phyloP scores from a whole-genome alignment of 2,113 vertebrate genomes.

The Phoxinus phoxinus region DNA sequence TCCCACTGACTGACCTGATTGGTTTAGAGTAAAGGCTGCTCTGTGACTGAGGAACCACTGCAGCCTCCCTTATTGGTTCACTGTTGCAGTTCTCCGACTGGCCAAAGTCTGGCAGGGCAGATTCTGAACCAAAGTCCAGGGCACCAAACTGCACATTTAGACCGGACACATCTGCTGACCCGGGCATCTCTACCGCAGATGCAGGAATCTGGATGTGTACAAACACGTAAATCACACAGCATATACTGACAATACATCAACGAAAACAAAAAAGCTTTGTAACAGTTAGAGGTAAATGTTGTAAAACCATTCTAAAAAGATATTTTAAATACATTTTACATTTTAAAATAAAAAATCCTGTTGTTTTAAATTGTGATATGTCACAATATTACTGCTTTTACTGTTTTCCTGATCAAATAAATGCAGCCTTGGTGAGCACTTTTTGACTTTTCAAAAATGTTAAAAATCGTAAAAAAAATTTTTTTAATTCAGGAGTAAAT shows the following conservation, averaged over 20 bases:
- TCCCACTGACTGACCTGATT: constrained; percentile 75
- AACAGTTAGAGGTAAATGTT: background rate
- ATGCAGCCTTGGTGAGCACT: too few species aligned
- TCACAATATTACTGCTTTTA: too few species aligned
- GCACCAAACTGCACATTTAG: constrained; percentile 97
- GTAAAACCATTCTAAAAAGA: too few species aligned
- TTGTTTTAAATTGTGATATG: too few species aligned
- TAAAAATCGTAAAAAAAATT: too few species aligned
- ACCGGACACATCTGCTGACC: constrained; percentile 87
- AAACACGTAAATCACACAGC: background rate
- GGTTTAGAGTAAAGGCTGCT: constrained; percentile 89
- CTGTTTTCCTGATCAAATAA: too few species aligned
- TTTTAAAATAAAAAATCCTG: too few species aligned
- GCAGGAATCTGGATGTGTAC: constrained; percentile 82
- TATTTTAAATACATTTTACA: too few species aligned
- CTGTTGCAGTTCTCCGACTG: constrained; percentile 78
- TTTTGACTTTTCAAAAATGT: too few species aligned
- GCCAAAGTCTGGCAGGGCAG: constrained; percentile 85
- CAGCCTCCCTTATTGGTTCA: constrained; percentile 72
- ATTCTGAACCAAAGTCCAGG: constrained; percentile 93
- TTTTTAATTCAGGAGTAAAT: background rate
- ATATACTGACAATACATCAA: background rate
- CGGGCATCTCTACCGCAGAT: constrained; percentile 97
- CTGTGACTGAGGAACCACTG: constrained; percentile 72
- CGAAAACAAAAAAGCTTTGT: background rate